Evolutionary conservation across 2,797 vertebrate genomes (phyloP).

Genomic region (Scolopax bukidnonensis): DNA sequence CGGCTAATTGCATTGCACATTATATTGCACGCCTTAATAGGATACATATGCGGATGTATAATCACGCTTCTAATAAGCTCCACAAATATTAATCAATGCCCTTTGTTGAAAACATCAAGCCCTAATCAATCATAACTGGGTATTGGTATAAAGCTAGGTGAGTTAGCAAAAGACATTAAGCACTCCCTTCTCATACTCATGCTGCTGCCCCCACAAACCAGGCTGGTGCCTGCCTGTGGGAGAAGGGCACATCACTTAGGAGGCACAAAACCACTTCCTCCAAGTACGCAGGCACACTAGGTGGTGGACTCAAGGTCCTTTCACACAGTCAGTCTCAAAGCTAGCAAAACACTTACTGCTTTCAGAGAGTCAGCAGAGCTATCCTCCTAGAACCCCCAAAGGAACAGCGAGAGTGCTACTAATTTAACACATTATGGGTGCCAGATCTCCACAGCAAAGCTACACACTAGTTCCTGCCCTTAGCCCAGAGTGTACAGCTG

Average conservation of each 20-base stretch:
- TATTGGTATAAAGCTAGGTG: not conserved
- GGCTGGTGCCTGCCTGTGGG: not conserved
- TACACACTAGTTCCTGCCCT: not conserved
- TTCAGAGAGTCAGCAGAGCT: not conserved
- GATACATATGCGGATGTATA: not conserved
- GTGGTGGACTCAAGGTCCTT: not conserved
- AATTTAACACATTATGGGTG: not conserved
- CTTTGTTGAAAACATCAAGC: conserved; percentile 16
- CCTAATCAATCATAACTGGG: conserved; percentile 8
- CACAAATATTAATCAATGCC: conserved; percentile 21
- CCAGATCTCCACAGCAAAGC: not conserved
- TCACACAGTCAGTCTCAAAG: not conserved
- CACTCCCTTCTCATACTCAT: not conserved
- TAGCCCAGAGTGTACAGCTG: rapidly evolving
- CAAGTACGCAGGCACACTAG: not conserved
- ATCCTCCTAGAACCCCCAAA: not conserved
- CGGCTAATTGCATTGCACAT: not conserved
- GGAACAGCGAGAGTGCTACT: not conserved
- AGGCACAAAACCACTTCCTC: not conserved
- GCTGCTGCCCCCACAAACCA: not conserved
- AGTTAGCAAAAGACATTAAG: not conserved
- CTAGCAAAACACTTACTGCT: not conserved
- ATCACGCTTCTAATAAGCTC: not conserved
- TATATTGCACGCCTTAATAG: not conserved
- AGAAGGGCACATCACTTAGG: not conserved